phyloP scores from a whole-genome alignment of 2,113 vertebrate genomes.

The Sitta europaea region DNA sequence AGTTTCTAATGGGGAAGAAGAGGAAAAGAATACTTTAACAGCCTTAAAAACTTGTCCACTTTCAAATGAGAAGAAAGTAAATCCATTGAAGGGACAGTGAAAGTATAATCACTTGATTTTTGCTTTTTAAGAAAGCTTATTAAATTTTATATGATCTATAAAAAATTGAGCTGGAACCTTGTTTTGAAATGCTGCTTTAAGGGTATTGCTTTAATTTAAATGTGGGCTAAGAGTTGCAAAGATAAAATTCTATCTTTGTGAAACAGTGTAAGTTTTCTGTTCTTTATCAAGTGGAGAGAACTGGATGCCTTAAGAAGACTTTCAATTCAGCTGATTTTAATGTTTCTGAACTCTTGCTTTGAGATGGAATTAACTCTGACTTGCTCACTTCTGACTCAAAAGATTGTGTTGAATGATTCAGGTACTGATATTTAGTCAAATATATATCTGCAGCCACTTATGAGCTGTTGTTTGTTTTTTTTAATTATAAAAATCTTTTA shows the following conservation, averaged over 20 bases:
- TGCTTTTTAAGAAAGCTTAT: background rate
- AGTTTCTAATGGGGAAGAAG: background rate
- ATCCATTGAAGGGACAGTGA: background rate
- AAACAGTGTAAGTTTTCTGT: background rate
- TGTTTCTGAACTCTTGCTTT: background rate
- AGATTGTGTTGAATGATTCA: background rate
- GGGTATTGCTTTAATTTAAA: background rate
- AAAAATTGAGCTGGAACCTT: background rate
- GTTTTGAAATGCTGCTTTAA: background rate
- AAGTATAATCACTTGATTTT: background rate
- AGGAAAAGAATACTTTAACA: background rate
- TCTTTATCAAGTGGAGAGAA: background rate
- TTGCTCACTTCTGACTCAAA: background rate
- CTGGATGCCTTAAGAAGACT: background rate
- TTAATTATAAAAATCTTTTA: no score
- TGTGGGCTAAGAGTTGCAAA: background rate
- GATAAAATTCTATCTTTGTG: background rate
- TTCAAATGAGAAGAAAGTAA: background rate
- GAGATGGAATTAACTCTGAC: background rate
- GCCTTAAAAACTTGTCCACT: background rate
- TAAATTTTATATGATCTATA: background rate
- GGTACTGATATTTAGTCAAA: background rate
- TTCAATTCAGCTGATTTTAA: background rate
- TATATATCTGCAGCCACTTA: background rate
- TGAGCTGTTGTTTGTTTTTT: background rate